Evolutionary conservation across 2,797 vertebrate genomes (phyloP).

Genomic region (Lutjanus campechanus): DNA sequence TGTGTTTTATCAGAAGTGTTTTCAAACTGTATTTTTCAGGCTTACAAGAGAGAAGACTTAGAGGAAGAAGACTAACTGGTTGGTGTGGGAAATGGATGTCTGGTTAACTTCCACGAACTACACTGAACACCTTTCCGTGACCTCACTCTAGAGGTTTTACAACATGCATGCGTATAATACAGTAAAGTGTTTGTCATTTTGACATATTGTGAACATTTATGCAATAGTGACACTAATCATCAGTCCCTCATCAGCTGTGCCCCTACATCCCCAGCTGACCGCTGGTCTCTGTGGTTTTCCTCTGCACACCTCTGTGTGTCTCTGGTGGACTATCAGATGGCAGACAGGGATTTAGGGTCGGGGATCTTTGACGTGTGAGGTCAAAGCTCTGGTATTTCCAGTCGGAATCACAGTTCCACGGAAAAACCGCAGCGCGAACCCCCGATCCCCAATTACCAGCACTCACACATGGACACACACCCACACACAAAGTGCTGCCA

Average conservation of each 20-base stretch:
- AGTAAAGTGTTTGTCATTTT: neutral
- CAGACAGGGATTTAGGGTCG: conserved; percentile 73
- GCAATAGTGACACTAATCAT: conserved; percentile 9
- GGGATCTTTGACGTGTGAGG: conserved; percentile 77
- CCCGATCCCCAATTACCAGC: conserved; percentile 69
- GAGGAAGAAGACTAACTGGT: neutral
- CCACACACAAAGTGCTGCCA: neutral
- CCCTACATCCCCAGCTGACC: neutral
- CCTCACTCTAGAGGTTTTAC: neutral
- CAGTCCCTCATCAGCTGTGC: conserved; percentile 30
- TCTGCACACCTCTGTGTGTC: conserved; percentile 42
- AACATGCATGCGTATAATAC: neutral
- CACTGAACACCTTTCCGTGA: neutral
- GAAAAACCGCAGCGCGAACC: conserved; percentile 72
- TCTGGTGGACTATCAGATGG: conserved; percentile 65
- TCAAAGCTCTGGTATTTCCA: conserved; percentile 83
- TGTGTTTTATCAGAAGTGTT: neutral
- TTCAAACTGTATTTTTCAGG: neutral
- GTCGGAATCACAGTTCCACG: conserved; percentile 74
- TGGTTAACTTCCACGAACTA: neutral
- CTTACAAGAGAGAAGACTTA: neutral
- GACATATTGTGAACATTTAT: neutral
- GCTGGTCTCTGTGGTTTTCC: conserved; percentile 41
- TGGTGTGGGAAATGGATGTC: neutral
- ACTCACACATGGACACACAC: conserved; percentile 11